Base-by-base conservation (phyloP, 2,888 invertebrate genomes). In the Thecophora atra region DNA sequence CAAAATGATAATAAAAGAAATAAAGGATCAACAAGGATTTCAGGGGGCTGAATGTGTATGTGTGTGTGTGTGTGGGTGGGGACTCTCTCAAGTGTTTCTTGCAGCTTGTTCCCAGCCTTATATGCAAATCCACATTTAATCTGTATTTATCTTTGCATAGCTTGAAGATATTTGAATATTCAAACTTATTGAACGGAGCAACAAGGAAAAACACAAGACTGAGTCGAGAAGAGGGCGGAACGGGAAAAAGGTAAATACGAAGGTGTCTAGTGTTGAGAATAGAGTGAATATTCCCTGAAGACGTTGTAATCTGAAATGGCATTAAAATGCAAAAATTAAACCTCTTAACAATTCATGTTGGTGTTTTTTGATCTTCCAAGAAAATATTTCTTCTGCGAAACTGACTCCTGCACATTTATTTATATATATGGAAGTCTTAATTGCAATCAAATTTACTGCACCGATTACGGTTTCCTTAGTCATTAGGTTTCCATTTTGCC, bases 21-120 rank as follows among this genome's bases (percentile, higher is more conserved):
- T 30, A 62, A 70, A 47, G 63, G 21, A 63, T 42, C 63, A 63
- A 63, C 63, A 42, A 63, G 42, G 63, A 63, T 4, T 69, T 47
- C 19, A 42, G n/a, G 7, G 21, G 51, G 19, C 54, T 69, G 28
- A 13, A 1, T 37, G 62, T 3, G n/a, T 11, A 37, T 37, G 47
- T 17, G 17, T 19, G 24, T 44, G 19, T 37, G 13, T 44, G 26
- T 58, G 44, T 24, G 47, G 37, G 37, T 72, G n/a, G 42, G 26
- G n/a, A 17, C 30, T 11, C 15, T 60, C n/a, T 60, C 30, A 30
- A 60, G 60, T 60, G 37, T 17, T 30, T 60, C n/a, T 60, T 60
- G 26, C 17, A 24, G 26, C 58, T 30, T 60, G n/a, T n/a, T 60
- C 60, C 5, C 60, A 30, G 60, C 30, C 42, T 63, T n/a, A 19